phyloP scores from a whole-genome alignment of 2,888 invertebrate genomes.

The Tetheella fluctuosa region DNA sequence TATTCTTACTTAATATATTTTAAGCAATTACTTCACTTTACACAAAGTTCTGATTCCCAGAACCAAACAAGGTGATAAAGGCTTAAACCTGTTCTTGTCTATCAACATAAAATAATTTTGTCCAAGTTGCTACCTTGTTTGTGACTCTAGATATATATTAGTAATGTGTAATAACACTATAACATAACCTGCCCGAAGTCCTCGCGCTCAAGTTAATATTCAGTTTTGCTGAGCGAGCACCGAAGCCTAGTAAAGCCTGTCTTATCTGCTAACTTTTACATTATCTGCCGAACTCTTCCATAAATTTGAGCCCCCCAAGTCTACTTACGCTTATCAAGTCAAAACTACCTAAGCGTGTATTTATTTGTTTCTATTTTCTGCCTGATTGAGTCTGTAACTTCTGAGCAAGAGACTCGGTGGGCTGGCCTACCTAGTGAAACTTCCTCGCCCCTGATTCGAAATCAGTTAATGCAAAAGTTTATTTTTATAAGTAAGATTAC shows the following conservation, averaged over 20 bases:
- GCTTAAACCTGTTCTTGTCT: neutral
- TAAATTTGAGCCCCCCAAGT: constrained; percentile 69
- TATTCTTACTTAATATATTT: too few species aligned
- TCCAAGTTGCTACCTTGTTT: neutral
- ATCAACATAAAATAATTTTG: neutral
- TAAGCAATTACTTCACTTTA: neutral
- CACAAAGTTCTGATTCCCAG: neutral
- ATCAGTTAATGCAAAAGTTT: constrained; percentile 85
- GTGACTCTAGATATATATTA: neutral
- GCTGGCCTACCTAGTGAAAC: constrained; percentile 71
- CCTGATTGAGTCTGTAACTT: constrained; percentile 76
- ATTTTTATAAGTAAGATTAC: constrained; percentile 85
- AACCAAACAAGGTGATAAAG: neutral
- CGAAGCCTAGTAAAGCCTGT: constrained; percentile 64
- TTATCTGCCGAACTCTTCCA: constrained; percentile 75
- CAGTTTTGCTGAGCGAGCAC: constrained; percentile 54
- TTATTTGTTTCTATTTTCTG: constrained; percentile 82
- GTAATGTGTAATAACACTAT: constrained; percentile 57
- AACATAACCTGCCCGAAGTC: constrained; percentile 53
- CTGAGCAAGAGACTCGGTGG: constrained; percentile 58
- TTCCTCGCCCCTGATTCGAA: constrained; percentile 77
- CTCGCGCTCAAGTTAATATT: constrained; percentile 57
- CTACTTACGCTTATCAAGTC: constrained; percentile 78
- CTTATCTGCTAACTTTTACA: constrained; percentile 79
- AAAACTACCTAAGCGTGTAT: constrained; percentile 79